Base-by-base conservation (phyloP, 2,113 vertebrate species). In the Taurulus bubalis region DNA sequence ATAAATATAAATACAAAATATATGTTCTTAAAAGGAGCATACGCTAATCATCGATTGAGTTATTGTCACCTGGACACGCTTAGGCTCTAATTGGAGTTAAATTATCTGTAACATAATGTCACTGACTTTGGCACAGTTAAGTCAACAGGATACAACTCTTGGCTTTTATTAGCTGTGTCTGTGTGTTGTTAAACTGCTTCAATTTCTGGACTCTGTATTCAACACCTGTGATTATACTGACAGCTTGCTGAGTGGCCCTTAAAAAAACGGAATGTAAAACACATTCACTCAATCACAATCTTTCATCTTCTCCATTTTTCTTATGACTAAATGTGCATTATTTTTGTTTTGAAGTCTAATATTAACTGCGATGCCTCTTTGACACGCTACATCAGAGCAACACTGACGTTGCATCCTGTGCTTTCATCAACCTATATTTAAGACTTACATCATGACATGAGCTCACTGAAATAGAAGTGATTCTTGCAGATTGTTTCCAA, bases 221-320 rank as follows among this genome's bases (percentile, higher is more conserved):
- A 38, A 40, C 66, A 78, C 55, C 75, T 69, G 38, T 56, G 72
- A 65, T 34, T 47, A n/a, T 15, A 60, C 40, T 56, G 72, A 80
- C 53, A 75, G 65, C 20, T 51, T 36, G 42, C 66, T 65, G 42
- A 71, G 51, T 24, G 42, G 42, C 8, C 30, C 16, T 34, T 51
- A 30, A 64, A 18, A 26, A 26, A 78, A 49, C n/a, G n/a, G 26
- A 51, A 71, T 40, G 55, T 42, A 32, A 70, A 72, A 38, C 49
- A 40, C 30, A 59, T 22, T 70, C 22, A 62, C 60, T 47, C 20
- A 55, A 67, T 40, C 8, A 36, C 53, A 60, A 49, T 49, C 3
- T 32, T 75, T 51, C 20, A 70, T 62, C 11, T 34, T 63, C 5
- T 60, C 18, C 7, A 1, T n/a, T n/a, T 47, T 18, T 42, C 8